Evolutionary conservation across 2,113 vertebrate species (phyloP).

Genomic region (Dasyurus viverrinus): DNA sequence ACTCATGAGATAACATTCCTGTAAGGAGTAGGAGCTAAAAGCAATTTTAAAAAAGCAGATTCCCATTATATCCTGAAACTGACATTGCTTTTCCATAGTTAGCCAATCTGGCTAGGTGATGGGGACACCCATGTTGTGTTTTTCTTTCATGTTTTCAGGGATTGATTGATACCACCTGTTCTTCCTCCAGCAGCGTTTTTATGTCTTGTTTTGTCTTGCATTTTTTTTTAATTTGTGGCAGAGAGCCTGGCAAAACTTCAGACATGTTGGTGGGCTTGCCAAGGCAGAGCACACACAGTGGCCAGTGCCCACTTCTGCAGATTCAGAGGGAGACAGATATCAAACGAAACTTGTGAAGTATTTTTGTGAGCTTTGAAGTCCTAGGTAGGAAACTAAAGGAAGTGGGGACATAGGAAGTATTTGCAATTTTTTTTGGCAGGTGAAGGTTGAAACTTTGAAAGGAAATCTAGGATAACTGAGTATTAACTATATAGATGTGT

Average conservation of each 20-base stretch:
- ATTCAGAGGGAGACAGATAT: background rate
- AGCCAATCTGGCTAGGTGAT: background rate
- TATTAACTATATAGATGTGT: background rate
- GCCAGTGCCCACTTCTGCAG: background rate
- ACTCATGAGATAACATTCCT: background rate
- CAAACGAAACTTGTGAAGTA: background rate
- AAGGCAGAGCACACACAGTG: background rate
- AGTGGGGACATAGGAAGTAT: background rate
- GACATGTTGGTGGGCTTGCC: background rate
- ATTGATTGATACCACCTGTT: background rate
- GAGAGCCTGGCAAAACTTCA: background rate
- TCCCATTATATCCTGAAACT: background rate
- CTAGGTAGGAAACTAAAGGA: background rate
- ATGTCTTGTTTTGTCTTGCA: background rate
- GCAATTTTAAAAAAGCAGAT: background rate
- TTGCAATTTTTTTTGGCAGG: background rate
- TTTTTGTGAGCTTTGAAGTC: background rate
- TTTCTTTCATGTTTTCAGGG: background rate
- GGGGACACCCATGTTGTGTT: background rate
- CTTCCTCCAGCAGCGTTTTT: background rate
- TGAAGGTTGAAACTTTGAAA: background rate
- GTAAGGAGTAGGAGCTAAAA: background rate
- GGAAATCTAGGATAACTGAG: background rate
- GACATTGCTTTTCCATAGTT: background rate
- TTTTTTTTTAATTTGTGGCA: background rate